Percentiles rank a stretch among this genome's conserved stretches.
Evolutionary conservation across 2,113 vertebrate genomes (phyloP).

Genomic region (Sander vitreus): DNA sequence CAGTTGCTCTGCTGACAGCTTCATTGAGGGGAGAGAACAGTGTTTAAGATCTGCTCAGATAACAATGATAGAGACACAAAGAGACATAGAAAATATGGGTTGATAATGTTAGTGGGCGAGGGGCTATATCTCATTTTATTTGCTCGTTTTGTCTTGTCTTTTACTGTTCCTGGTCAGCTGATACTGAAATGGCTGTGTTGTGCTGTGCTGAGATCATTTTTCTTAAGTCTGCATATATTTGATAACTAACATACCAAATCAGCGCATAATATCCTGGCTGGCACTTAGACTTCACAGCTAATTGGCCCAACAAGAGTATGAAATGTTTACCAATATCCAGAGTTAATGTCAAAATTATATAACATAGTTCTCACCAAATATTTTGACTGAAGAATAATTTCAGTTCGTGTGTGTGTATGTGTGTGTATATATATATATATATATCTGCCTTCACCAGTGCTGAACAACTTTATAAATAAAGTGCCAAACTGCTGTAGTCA

Average conservation of each 20-base stretch:
- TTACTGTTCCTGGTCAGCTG: neutral
- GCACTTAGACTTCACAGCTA: neutral
- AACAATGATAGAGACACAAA: slow-evolving; percentile 41
- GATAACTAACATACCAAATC: neutral
- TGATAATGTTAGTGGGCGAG: neutral
- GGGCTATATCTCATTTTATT: neutral
- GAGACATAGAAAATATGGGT: slow-evolving; percentile 26
- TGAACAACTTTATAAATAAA: neutral
- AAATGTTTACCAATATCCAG: neutral
- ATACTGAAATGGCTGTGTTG: neutral
- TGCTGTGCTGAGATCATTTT: neutral
- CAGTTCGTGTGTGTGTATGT: neutral
- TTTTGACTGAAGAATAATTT: slow-evolving; percentile 3
- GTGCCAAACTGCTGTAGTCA: slow-evolving; percentile 3
- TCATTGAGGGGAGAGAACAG: slow-evolving; percentile 35
- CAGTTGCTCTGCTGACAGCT: slow-evolving; percentile 58
- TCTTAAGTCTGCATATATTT: neutral
- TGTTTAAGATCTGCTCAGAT: slow-evolving; percentile 44
- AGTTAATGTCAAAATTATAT: neutral
- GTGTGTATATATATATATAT: neutral
- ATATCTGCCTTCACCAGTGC: neutral
- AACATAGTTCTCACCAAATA: neutral
- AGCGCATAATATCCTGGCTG: neutral
- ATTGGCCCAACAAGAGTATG: neutral
- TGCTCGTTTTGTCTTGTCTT: neutral